phyloP scores from a whole-genome alignment of 2,113 vertebrate species.

The Rissa tridactyla region DNA sequence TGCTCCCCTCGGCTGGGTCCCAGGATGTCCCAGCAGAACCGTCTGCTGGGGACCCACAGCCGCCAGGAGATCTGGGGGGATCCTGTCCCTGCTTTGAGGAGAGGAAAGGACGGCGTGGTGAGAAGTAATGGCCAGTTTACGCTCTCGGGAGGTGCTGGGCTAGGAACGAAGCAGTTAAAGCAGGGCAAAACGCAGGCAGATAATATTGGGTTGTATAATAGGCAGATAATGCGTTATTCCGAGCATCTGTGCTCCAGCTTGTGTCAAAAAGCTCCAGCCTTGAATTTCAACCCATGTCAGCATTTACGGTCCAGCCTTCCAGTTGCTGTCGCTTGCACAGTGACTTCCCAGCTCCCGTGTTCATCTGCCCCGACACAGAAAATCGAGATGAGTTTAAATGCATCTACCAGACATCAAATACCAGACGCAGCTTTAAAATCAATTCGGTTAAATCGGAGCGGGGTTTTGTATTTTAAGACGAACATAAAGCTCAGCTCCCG shows the following conservation, averaged over 20 bases:
- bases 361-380: not conserved
- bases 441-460: not conserved
- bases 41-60: not conserved
- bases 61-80: not conserved
- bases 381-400: not conserved
- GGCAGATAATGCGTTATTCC: not conserved
- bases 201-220: not conserved
- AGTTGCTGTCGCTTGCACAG: not conserved
- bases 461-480: not conserved
- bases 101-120: rapidly evolving
- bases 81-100: not conserved
- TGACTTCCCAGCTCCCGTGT: not conserved
- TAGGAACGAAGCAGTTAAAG: not conserved
- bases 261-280: not conserved
- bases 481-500: not conserved
- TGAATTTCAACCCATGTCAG: not conserved
- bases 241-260: conserved; percentile 26
- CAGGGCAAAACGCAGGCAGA: not conserved
- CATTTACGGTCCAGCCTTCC: not conserved
- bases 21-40: not conserved
- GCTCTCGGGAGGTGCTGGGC: not conserved
- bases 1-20: not conserved
- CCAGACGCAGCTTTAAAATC: not conserved
- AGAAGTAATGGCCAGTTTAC: rapidly evolving
- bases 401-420: not conserved